Evolutionary conservation across 1,140 invertebrate species (phyloP).

Genomic region (Lordiphosa mommai): DNA sequence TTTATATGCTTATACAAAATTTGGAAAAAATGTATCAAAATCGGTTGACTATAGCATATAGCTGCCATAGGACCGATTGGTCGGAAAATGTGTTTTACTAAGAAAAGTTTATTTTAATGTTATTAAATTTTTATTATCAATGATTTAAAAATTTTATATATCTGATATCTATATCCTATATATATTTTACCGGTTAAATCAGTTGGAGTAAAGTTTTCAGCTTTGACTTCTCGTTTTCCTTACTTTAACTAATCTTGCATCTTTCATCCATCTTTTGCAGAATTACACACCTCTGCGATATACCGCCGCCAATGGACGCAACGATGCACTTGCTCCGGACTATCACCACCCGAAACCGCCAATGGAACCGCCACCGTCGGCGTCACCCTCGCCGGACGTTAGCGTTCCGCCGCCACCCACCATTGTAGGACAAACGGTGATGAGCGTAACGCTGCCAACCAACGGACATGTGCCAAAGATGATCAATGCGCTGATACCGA

Average conservation of each 20-base stretch:
- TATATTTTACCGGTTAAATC: too few species aligned
- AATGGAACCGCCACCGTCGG: conserved; percentile 59
- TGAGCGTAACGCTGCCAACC: conserved; percentile 28
- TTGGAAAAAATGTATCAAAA: too few species aligned
- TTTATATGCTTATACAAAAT: too few species aligned
- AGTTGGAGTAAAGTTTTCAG: too few species aligned
- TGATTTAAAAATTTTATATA: too few species aligned
- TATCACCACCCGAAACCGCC: conserved; percentile 69
- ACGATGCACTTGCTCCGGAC: conserved; percentile 60
- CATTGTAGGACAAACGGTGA: conserved; percentile 30
- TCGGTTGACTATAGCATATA: too few species aligned
- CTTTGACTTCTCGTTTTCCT: background rate
- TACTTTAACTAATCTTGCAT: background rate
- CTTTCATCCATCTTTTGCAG: conserved; percentile 29
- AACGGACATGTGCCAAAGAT: conserved; percentile 77
- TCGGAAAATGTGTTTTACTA: too few species aligned
- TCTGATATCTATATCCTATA: too few species aligned
- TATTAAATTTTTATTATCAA: too few species aligned
- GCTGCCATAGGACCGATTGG: too few species aligned
- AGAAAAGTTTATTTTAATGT: too few species aligned
- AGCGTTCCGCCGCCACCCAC: conserved; percentile 35
- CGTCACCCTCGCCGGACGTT: conserved; percentile 59
- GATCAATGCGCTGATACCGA: conserved; percentile 81
- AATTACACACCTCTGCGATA: conserved; percentile 71
- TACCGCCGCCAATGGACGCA: conserved; percentile 67